Conservation (phyloP, 2,797 vertebrate genomes). For the Sebastes vulpes region DNA sequence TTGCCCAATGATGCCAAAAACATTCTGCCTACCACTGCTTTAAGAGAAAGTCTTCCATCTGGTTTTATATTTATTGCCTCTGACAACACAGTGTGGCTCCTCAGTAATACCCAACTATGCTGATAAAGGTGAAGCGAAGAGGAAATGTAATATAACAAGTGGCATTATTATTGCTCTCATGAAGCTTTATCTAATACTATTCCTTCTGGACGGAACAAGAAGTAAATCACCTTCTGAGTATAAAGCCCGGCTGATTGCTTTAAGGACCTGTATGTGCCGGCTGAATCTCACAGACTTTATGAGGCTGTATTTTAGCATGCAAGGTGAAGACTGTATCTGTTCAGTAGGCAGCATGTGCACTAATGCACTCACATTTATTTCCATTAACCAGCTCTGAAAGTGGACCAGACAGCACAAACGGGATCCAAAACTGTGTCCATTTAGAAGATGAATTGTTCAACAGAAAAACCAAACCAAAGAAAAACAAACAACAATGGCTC, state of each 20-base stretch:
- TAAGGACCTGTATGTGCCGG: neutral
- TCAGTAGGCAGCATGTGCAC: neutral
- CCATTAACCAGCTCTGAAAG: conserved; percentile 19
- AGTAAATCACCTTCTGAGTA: neutral
- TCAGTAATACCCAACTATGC: neutral
- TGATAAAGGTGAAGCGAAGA: neutral
- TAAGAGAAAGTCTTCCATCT: neutral
- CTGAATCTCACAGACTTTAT: neutral
- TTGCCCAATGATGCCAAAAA: no score
- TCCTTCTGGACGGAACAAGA: neutral
- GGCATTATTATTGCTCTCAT: neutral
- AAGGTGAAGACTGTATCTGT: neutral
- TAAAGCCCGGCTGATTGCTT: neutral
- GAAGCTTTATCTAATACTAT: neutral
- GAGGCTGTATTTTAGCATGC: conserved; percentile 7
- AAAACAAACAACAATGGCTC: conserved; percentile 2
- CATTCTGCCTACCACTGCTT: no score
- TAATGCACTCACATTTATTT: conserved; percentile 25
- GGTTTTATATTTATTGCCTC: neutral
- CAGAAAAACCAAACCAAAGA: neutral
- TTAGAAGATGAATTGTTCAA: conserved; percentile 24
- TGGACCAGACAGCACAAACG: neutral
- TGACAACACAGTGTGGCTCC: neutral
- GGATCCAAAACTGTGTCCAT: conserved; percentile 8
- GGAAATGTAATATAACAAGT: neutral